Base-by-base conservation (phyloP, 2,888 invertebrate species). In the Thelaira solivaga region DNA sequence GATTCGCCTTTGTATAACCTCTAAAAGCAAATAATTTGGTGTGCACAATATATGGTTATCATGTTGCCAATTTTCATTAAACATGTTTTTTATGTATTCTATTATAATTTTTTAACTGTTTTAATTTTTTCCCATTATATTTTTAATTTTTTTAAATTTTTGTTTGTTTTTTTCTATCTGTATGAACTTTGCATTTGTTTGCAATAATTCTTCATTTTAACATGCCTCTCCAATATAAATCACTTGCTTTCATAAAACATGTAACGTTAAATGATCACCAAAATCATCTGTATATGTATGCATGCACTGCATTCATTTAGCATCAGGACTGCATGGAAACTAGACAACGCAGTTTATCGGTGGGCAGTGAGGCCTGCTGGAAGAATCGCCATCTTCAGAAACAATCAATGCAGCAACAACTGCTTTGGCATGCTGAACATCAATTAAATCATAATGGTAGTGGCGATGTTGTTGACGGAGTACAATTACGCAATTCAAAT, bases 351-450 rank as follows among this genome's bases (percentile, higher is more conserved):
- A 89, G 89, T 69, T 84, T 87, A 18, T 89, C 89, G 29, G 89
- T 89, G 76, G 89, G 89, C 81, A 89, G 87, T 82, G 89, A 89
- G 80, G 83, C 86, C 73, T 83, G 85, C 74, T 89, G 86, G 87
- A 86, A 86, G 77, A 86, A 85, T 82, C 87, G 86, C n/a, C 87
- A 86, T 62, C 65, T 83, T 51, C 83, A 81, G 41, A 82, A 83
- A 36, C 81, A 81, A 59, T 59, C 41, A 16, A 76, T 75, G 29
- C 81, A 78, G 29, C 79, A 82, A 11, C 80, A 81, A 36, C 55
- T 76, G 51, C 65, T 65, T 20, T 76, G 81, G 18, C 77, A 77
- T 11, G 47, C 64, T 6, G 62, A 81, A 24, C 83, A 83, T 13
- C 80, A 80, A 36, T 72, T 76, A 16, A 68, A 78, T 31, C 68